These are phyloP conservation scores for Spinibarbus caldwelli DNA, from an alignment of 2,797 vertebrate species.

Conservation along the genomic window DNA sequence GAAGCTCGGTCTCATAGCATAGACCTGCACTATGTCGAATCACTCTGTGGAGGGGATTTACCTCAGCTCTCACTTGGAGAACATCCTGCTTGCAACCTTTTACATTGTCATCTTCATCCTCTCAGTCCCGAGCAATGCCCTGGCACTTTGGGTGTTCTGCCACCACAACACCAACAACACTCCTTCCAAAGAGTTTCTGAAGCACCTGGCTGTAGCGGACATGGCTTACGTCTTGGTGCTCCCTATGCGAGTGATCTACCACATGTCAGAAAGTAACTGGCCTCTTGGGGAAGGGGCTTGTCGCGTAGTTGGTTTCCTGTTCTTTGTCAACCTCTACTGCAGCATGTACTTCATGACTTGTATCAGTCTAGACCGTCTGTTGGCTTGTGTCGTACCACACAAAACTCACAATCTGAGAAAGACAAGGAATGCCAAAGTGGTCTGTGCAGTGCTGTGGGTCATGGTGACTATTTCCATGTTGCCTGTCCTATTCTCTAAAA, in stretches of 20 bases:
- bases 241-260: conserved; percentile 77
- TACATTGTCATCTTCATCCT: conserved; percentile 76
- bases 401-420: conserved; percentile 67
- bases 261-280: conserved; percentile 71
- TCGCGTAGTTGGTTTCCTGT: conserved; percentile 75
- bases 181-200: conserved; percentile 74
- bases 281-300: conserved; percentile 71
- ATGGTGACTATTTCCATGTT: conserved; percentile 63
- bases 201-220: conserved; percentile 76
- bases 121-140: conserved; percentile 74
- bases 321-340: conserved; percentile 81
- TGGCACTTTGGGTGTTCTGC: conserved; percentile 77
- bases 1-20: conserved; percentile 48
- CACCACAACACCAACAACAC: conserved; percentile 60
- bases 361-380: conserved; percentile 77
- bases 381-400: conserved; percentile 72
- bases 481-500: conserved; percentile 68
- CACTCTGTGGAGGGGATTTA: conserved; percentile 53
- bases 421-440: conserved; percentile 65
- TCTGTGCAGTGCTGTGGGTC: conserved; percentile 70
- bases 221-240: conserved; percentile 75
- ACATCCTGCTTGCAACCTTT: conserved; percentile 69
- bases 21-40: conserved; percentile 61
- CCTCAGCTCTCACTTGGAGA: conserved; percentile 62
- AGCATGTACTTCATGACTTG: conserved; percentile 79